Evolutionary conservation across 2,888 invertebrate genomes (phyloP).

Genomic region (Tanytarsus gracilentus): DNA sequence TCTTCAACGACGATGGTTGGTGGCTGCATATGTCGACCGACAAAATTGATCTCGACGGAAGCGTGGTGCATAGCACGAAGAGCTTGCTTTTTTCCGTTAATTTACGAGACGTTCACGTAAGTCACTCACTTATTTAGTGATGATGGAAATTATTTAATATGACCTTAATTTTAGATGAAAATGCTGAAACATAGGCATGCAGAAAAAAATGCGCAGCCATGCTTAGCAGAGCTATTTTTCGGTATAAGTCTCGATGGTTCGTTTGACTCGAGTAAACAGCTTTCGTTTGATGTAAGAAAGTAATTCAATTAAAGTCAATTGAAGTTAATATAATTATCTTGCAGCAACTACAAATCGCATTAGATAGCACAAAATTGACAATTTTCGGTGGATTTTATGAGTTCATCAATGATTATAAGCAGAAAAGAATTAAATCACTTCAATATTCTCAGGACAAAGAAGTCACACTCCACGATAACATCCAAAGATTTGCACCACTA

Average conservation of each 20-base stretch:
- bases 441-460: not conserved
- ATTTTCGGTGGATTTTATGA: conserved; percentile 46
- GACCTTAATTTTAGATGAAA: conserved; percentile 10
- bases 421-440: conserved; percentile 30
- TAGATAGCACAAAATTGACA: conserved; percentile 45
- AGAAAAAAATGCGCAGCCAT: conserved; percentile 49
- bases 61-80: conserved; percentile 58
- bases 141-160: not conserved
- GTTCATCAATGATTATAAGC: conserved; percentile 39
- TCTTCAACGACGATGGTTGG: conserved; percentile 59
- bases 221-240: conserved; percentile 63
- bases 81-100: conserved; percentile 65
- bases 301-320: not conserved
- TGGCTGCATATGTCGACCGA: conserved; percentile 61
- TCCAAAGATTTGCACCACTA: conserved; percentile 58
- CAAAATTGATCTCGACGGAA: conserved; percentile 57
- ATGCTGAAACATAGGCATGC: conserved; percentile 21
- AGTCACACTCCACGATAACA: not conserved
- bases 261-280: conserved; percentile 69
- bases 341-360: conserved; percentile 42
- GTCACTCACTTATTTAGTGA: not conserved
- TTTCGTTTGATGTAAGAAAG: conserved; percentile 65
- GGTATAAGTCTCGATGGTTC: conserved; percentile 67
- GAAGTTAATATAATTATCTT: conserved; percentile 26
- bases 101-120: conserved; percentile 54